These are phyloP conservation scores for Balaeniceps rex DNA, from an alignment of 2,113 vertebrate species.

Conservation along the genomic window DNA sequence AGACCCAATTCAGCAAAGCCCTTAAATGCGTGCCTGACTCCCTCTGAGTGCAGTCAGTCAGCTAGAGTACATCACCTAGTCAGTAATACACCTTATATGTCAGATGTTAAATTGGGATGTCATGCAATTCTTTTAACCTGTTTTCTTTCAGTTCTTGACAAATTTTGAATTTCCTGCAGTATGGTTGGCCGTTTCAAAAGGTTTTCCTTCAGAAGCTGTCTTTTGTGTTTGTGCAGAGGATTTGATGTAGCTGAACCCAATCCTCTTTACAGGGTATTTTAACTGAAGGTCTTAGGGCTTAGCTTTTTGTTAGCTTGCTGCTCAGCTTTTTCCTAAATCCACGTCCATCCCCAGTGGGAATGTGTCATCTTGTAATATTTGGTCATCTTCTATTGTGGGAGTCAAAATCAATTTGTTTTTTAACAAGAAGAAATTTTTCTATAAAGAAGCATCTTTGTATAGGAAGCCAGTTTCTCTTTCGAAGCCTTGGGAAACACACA, in stretches of 20 bases:
- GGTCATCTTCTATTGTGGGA: background rate
- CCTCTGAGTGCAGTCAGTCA: background rate
- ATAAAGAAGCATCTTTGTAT: background rate
- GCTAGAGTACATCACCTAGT: accelerated
- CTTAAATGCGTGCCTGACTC: background rate
- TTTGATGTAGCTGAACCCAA: background rate
- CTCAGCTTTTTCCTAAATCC: conserved; percentile 1
- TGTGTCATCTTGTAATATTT: background rate
- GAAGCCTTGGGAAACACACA: background rate
- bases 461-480: background rate
- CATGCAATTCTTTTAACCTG: background rate
- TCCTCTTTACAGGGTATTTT: background rate
- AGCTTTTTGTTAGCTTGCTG: background rate
- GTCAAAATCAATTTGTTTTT: background rate
- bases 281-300: background rate
- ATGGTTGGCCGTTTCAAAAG: background rate
- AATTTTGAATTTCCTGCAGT: background rate
- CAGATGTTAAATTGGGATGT: background rate
- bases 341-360: background rate
- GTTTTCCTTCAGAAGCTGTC: background rate
- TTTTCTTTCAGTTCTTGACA: background rate
- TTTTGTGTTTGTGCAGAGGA: background rate
- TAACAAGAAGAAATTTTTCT: background rate
- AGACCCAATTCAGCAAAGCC: background rate
- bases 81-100: background rate